Conservation (phyloP, 1,140 invertebrate genomes). For the Megathymus violae region DNA sequence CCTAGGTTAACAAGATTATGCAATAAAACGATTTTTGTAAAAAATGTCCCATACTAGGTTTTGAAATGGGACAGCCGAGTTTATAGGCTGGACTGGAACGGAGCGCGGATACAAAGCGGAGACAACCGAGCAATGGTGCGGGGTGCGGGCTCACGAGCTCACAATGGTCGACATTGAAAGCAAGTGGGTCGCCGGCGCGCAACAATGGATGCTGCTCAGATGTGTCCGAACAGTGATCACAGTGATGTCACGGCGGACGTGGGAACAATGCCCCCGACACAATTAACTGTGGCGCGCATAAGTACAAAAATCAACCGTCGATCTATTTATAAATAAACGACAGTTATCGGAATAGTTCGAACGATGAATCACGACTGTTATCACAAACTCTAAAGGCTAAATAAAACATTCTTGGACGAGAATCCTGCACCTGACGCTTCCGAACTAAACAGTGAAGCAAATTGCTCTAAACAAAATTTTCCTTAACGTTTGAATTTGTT, state of each 20-base stretch:
- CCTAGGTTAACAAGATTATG: too few relatives aligned
- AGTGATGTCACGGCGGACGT: slow-evolving; percentile 61
- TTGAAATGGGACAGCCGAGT: too few relatives aligned
- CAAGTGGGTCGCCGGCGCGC: slow-evolving; percentile 44
- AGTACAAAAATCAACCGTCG: slow-evolving; percentile 2
- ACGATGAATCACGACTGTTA: too few relatives aligned
- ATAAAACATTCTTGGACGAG: too few relatives aligned
- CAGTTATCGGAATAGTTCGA: background rate
- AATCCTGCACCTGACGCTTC: too few relatives aligned
- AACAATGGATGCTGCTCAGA: slow-evolving; percentile 49
- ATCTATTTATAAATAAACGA: background rate
- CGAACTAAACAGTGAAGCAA: too few relatives aligned
- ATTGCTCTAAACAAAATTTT: too few relatives aligned
- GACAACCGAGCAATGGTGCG: slow-evolving; percentile 1
- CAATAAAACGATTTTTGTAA: too few relatives aligned
- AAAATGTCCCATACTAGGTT: too few relatives aligned
- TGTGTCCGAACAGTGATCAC: slow-evolving; percentile 49
- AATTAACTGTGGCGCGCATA: slow-evolving; percentile 44
- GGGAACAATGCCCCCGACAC: slow-evolving; percentile 50
- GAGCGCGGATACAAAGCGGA: slow-evolving; percentile 16
- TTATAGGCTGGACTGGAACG: background rate
- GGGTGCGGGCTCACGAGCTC: slow-evolving; percentile 39
- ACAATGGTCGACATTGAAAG: slow-evolving; percentile 46
- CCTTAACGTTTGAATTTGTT: too few relatives aligned
- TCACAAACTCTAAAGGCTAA: too few relatives aligned